Evolutionary conservation across 2,888 invertebrate genomes (phyloP).

Genomic region (Drosophila limbata): DNA sequence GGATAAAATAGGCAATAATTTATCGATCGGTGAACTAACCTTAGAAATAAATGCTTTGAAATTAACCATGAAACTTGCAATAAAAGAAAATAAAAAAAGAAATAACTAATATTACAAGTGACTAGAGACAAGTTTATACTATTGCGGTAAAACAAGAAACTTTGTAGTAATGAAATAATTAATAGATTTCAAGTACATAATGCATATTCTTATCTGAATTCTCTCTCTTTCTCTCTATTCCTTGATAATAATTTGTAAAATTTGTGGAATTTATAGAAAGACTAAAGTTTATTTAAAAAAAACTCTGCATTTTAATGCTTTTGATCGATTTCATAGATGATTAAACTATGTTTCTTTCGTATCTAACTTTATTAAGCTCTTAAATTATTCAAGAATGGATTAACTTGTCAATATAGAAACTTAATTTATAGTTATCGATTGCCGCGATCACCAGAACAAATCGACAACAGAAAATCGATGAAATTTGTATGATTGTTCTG

Average conservation of each 20-base stretch:
- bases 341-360: background rate
- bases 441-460: no score
- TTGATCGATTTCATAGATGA: background rate
- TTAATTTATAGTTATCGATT: no score
- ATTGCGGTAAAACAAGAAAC: background rate
- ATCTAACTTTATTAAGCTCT: background rate
- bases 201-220: background rate
- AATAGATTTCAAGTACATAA: background rate
- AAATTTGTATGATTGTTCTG: no score
- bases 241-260: background rate
- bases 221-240: background rate
- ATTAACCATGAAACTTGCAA: background rate
- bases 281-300: no score
- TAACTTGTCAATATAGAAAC: background rate
- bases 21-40: background rate
- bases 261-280: background rate
- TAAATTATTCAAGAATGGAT: background rate
- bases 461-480: no score
- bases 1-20: background rate
- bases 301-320: background rate
- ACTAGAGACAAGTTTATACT: background rate
- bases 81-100: background rate
- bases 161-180: background rate
- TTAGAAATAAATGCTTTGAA: background rate
- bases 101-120: background rate